Evolutionary conservation across 2,797 vertebrate genomes (phyloP).

Genomic region (Xyrichtys novacula): DNA sequence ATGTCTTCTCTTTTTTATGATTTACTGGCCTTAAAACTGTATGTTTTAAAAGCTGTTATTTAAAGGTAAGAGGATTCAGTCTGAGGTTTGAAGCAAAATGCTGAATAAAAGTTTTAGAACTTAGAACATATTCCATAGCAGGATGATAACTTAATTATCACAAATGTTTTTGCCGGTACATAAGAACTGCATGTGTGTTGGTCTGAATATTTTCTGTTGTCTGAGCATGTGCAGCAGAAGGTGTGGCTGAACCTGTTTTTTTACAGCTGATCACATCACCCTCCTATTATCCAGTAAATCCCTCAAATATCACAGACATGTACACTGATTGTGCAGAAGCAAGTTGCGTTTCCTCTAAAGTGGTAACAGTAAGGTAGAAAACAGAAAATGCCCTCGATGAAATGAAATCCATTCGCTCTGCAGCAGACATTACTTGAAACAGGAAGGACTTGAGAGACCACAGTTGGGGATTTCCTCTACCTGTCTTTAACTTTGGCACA

Average conservation of each 20-base stretch:
- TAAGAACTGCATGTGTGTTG: slow-evolving; percentile 22
- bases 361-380: not conserved
- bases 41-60: not conserved
- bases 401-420: not conserved
- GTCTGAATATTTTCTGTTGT: slow-evolving; percentile 30
- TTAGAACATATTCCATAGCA: too few relatives aligned
- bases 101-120: too few relatives aligned
- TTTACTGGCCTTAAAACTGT: not conserved
- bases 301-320: slow-evolving; percentile 5
- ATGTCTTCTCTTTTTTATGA: not conserved
- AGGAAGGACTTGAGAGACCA: slow-evolving; percentile 62
- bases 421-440: slow-evolving; percentile 16
- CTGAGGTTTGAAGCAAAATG: too few relatives aligned
- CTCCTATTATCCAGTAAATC: slow-evolving; percentile 27
- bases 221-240: slow-evolving; percentile 22
- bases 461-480: slow-evolving; percentile 61
- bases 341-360: not conserved
- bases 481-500: not conserved
- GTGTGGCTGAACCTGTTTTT: slow-evolving; percentile 64
- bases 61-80: not conserved
- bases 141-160: too few relatives aligned
- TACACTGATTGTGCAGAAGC: slow-evolving; percentile 2
- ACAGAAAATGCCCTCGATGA: not conserved
- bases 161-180: slow-evolving; percentile 11
- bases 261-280: slow-evolving; percentile 49